Evolutionary conservation across 2,888 invertebrate genomes (phyloP).

Genomic region (Scrobipalpa atriplicella): DNA sequence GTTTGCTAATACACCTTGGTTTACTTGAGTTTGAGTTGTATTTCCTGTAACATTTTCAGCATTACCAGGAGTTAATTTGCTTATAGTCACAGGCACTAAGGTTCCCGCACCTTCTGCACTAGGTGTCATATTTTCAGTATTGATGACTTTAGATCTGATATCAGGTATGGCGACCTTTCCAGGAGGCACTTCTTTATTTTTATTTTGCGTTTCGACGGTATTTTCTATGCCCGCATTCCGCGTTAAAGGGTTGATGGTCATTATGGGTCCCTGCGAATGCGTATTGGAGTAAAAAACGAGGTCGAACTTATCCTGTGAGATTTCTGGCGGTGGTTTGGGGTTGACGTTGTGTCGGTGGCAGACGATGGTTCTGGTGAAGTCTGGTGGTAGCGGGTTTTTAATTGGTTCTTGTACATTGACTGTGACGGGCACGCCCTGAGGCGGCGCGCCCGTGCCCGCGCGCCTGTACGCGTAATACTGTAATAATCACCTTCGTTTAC

Average conservation of each 20-base stretch:
- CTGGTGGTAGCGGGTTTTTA: conserved; percentile 57
- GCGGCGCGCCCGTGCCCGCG: conserved; percentile 35
- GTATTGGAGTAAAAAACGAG: conserved; percentile 21
- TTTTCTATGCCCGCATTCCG: not conserved
- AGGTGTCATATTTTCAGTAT: not conserved
- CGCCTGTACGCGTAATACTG: conserved; percentile 43
- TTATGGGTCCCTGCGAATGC: not conserved
- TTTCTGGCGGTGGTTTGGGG: conserved; percentile 19
- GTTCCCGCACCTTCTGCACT: not conserved
- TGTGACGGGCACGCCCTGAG: conserved; percentile 52
- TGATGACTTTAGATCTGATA: not conserved
- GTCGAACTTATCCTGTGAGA: conserved; percentile 39
- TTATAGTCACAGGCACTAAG: not conserved
- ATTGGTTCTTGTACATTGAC: conserved; percentile 31
- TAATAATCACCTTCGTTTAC: too few relatives aligned
- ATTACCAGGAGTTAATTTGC: not conserved
- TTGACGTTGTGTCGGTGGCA: conserved; percentile 36
- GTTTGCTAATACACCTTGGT: conserved; percentile 33
- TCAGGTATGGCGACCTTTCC: conserved; percentile 13
- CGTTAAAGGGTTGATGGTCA: not conserved
- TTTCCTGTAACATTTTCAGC: conserved; percentile 3
- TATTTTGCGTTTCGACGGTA: not conserved
- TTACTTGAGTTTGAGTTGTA: not conserved
- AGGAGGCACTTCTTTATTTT: not conserved
- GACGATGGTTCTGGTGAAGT: conserved; percentile 51